Conservation (phyloP, 2,797 vertebrate species). For the Periparus ater region DNA sequence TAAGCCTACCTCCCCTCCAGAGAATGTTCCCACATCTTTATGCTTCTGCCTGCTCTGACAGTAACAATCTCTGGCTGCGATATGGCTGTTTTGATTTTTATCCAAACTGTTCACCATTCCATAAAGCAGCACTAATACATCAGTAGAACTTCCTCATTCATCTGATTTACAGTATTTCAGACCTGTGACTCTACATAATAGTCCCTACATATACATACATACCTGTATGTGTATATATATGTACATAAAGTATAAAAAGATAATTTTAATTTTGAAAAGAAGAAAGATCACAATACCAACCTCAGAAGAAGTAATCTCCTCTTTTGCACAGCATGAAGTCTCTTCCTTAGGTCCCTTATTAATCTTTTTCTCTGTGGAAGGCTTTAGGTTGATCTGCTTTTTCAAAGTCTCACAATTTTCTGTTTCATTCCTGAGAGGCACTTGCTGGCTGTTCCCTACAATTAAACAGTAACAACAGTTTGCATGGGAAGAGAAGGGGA, state of each 20-base stretch:
- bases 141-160: neutral
- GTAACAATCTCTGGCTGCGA: neutral
- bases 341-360: conserved; percentile 73
- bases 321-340: conserved; percentile 55
- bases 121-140: neutral
- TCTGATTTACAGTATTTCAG: neutral
- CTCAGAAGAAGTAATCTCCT: conserved; percentile 67
- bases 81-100: neutral
- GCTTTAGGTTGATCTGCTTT: conserved; percentile 68
- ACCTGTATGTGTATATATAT: neutral
- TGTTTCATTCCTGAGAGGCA: conserved; percentile 73
- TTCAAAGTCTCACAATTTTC: conserved; percentile 74
- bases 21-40: neutral
- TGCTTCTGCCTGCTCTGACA: neutral
- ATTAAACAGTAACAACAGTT: conserved; percentile 28
- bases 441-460: conserved; percentile 77
- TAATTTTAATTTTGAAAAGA: neutral
- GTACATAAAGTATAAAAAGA: neutral
- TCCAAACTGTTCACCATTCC: neutral
- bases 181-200: neutral
- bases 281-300: conserved; percentile 50
- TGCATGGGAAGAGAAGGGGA: neutral
- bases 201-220: neutral
- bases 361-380: conserved; percentile 71
- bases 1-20: no score